Conservation (phyloP, 2,888 invertebrate species). For the Gortyna flavago region DNA sequence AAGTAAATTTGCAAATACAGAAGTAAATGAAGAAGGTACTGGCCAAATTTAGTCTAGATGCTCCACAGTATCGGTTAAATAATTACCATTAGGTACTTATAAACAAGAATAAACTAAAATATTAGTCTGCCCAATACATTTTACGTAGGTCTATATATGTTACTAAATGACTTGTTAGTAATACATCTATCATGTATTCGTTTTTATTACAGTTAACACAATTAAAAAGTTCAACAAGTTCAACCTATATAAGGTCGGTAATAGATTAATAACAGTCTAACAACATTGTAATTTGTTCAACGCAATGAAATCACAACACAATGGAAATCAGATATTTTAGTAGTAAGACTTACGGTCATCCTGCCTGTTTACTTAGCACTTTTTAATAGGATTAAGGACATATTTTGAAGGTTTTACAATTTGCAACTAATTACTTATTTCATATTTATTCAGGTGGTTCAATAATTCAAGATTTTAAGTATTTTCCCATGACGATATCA, state of each 20-base stretch:
- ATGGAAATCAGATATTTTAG: not conserved
- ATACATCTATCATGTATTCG: not conserved
- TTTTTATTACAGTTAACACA: constrained; percentile 10
- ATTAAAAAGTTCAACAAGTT: constrained; percentile 12
- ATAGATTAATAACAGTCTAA: constrained; percentile 26
- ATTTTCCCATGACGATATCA: constrained; percentile 24
- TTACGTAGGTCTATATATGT: not conserved
- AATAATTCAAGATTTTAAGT: not conserved
- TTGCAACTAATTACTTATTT: constrained; percentile 11
- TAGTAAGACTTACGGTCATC: constrained; percentile 61
- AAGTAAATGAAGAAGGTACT: not conserved
- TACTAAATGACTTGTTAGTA: not conserved
- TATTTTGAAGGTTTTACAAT: constrained; percentile 25
- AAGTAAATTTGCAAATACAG: not conserved
- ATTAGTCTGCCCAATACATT: constrained; percentile 6
- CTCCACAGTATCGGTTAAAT: constrained; percentile 2
- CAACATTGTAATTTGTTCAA: constrained; percentile 36
- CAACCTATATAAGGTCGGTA: not conserved
- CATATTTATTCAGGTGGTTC: constrained; percentile 26
- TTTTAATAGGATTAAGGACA: constrained; percentile 29
- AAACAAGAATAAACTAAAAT: not conserved
- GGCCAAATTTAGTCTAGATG: not conserved
- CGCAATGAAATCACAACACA: constrained; percentile 34
- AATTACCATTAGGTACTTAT: constrained; percentile 17
- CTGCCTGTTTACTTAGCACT: constrained; percentile 44